A percentile compares a stretch with the other conserved stretches of the same genome.
Conservation (phyloP, 2,797 vertebrate genomes). For the Micrastur ruficollis region DNA sequence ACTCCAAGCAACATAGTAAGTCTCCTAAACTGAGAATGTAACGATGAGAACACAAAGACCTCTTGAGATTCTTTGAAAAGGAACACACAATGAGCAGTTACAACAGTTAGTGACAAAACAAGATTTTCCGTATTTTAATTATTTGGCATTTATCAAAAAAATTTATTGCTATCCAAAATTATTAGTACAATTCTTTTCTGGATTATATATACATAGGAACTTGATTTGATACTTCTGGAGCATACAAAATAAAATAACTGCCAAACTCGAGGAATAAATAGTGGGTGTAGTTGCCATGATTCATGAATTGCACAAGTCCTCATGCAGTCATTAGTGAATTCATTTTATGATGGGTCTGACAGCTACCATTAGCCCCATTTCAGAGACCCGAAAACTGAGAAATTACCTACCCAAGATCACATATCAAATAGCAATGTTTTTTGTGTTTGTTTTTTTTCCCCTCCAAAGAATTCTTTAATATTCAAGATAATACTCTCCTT, state of each 20-base stretch:
- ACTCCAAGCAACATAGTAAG: neutral
- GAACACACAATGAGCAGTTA: neutral
- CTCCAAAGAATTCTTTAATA: neutral
- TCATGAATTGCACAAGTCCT: neutral
- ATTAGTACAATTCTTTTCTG: accelerated
- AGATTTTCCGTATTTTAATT: neutral
- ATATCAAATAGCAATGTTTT: neutral
- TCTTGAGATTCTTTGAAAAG: neutral
- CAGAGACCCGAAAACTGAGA: neutral
- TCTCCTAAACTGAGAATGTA: neutral
- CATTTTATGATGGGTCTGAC: neutral
- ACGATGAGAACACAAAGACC: neutral
- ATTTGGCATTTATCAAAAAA: neutral
- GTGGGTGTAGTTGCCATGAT: neutral
- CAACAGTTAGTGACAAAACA: neutral
- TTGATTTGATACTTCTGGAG: neutral
- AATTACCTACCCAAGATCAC: neutral
- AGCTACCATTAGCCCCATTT: neutral
- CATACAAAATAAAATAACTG: neutral
- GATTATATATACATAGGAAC: accelerated
- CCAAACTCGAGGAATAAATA: neutral
- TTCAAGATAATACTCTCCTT: neutral
- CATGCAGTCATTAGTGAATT: neutral
- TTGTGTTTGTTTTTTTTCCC: neutral
- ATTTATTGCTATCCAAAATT: neutral